Percentiles rank a stretch among this genome's conserved stretches.
Evolutionary conservation across 2,113 vertebrate genomes (phyloP).

Genomic region (Rissa tridactyla): DNA sequence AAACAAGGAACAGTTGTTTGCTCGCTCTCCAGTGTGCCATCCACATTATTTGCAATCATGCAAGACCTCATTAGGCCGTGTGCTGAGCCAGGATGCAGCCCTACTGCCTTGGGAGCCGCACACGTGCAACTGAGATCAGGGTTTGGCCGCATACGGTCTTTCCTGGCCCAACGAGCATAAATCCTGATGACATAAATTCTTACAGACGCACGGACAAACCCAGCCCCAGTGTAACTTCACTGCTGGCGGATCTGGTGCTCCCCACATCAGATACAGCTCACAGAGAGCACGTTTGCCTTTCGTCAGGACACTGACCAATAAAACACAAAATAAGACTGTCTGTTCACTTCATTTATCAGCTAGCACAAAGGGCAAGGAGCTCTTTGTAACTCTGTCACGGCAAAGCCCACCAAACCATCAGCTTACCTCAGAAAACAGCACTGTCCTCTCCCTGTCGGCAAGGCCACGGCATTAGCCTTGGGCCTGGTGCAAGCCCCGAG

Average conservation of each 20-base stretch:
- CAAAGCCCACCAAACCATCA: background rate
- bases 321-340: background rate
- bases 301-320: background rate
- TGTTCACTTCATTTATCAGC: background rate
- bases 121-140: constrained; percentile 37
- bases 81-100: background rate
- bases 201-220: background rate
- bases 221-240: accelerated
- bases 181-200: background rate
- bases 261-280: accelerated
- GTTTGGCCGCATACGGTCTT: background rate
- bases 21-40: background rate
- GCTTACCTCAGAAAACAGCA: background rate
- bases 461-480: background rate
- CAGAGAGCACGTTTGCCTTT: background rate
- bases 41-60: background rate
- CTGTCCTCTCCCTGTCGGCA: accelerated
- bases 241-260: background rate
- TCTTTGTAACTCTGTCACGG: accelerated
- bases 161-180: background rate
- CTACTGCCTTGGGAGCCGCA: background rate
- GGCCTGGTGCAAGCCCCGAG: accelerated
- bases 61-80: background rate
- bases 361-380: background rate
- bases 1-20: background rate